Percentiles rank a stretch among this genome's conserved stretches.
Conservation (phyloP, 2,113 vertebrate species). For the Sula dactylatra region DNA sequence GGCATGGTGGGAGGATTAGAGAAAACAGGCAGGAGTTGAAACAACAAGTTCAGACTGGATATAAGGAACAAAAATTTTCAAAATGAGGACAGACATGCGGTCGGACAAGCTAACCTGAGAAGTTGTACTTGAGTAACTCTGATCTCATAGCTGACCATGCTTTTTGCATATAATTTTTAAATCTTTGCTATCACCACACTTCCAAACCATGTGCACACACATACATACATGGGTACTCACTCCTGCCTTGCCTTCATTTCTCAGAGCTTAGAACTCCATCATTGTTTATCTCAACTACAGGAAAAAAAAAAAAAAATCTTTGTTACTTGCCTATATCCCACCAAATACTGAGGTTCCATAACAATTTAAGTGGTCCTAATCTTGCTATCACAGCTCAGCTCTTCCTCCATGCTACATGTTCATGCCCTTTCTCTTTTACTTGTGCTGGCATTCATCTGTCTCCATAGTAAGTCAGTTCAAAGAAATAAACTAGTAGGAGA, state of each 20-base stretch:
- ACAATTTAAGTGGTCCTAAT: not conserved
- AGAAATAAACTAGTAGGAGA: not conserved
- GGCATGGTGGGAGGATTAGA: not conserved
- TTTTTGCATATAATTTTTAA: not conserved
- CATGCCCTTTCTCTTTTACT: not conserved
- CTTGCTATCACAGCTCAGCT: not conserved
- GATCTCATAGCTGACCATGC: not conserved
- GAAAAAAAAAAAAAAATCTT: not conserved
- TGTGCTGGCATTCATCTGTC: not conserved
- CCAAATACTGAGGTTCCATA: not conserved
- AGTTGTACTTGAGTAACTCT: not conserved
- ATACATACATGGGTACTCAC: not conserved
- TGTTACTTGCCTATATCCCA: not conserved
- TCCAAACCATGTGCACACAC: not conserved
- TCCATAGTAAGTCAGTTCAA: not conserved
- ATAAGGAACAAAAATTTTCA: not conserved
- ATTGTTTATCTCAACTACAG: not conserved
- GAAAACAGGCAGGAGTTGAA: not conserved
- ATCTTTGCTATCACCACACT: not conserved
- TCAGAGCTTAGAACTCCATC: not conserved
- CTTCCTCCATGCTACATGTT: not conserved
- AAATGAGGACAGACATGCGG: not conserved
- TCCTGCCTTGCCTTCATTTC: not conserved
- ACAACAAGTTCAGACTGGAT: not conserved
- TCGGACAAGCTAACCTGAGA: not conserved